These are phyloP conservation scores for Epinotia ramella DNA, from an alignment of 2,888 invertebrate genomes.

Conservation along the genomic window DNA sequence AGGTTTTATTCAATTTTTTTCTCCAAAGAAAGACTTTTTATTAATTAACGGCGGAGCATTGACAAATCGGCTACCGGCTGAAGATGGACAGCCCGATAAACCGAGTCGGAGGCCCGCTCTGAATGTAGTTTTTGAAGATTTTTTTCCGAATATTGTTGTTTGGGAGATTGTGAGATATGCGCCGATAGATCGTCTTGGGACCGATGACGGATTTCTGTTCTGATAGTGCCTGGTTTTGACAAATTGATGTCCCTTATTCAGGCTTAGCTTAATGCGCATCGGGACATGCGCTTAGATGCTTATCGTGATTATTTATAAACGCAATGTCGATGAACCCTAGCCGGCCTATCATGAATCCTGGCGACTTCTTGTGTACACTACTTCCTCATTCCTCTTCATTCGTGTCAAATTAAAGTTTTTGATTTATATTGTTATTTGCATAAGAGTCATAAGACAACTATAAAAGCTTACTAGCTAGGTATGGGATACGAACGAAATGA, in stretches of 20 bases:
- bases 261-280: conserved; percentile 64
- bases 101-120: conserved; percentile 56
- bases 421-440: not conserved
- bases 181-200: conserved; percentile 71
- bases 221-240: conserved; percentile 81
- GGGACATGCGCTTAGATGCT: conserved; percentile 67
- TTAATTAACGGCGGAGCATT: conserved; percentile 82
- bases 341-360: conserved; percentile 26
- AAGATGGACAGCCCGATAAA: conserved; percentile 79
- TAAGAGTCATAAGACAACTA: too few species aligned
- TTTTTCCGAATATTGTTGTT: conserved; percentile 59
- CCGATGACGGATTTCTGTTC: conserved; percentile 79
- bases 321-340: conserved; percentile 39
- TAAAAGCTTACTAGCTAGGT: not conserved
- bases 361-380: not conserved
- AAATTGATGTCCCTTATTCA: conserved; percentile 78
- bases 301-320: conserved; percentile 45
- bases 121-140: conserved; percentile 48
- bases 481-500: not conserved
- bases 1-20: conserved; percentile 77
- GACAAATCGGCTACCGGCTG: conserved; percentile 82
- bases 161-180: conserved; percentile 74
- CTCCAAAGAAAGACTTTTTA: conserved; percentile 69
- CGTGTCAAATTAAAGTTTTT: conserved; percentile 3
- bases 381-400: not conserved